Evolutionary conservation across 2,797 vertebrate genomes (phyloP).

Genomic region (Brachymystax lenok): DNA sequence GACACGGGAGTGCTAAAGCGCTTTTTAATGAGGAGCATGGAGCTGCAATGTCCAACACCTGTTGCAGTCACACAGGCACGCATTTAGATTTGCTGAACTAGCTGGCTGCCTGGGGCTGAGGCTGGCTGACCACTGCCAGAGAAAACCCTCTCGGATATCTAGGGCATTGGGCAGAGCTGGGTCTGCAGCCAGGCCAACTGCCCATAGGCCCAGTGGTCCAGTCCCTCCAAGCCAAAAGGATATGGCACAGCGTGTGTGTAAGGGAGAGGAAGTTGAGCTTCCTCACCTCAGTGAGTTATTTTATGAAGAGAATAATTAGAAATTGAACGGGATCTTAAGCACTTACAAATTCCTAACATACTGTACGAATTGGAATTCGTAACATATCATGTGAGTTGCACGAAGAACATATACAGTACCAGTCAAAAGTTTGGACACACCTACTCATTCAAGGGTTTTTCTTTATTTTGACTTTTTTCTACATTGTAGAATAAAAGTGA

Average conservation of each 20-base stretch:
- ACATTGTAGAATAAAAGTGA: too few species aligned
- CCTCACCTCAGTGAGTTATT: too few species aligned
- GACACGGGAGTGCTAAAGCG: not conserved
- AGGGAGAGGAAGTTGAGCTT: not conserved
- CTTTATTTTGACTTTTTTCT: too few species aligned
- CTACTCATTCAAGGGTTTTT: too few species aligned
- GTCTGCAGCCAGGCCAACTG: not conserved
- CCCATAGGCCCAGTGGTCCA: not conserved
- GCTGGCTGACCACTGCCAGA: slow-evolving; percentile 1
- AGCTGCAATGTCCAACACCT: slow-evolving; percentile 26
- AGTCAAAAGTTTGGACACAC: too few species aligned
- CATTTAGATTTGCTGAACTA: slow-evolving; percentile 14
- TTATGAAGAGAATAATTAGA: too few species aligned
- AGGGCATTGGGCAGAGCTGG: not conserved
- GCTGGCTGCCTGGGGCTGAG: not conserved
- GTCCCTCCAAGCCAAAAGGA: not conserved
- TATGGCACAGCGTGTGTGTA: not conserved
- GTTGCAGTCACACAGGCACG: slow-evolving; percentile 11
- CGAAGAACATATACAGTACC: too few species aligned
- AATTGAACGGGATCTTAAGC: too few species aligned
- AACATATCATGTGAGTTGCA: too few species aligned
- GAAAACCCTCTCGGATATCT: not conserved
- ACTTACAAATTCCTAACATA: too few species aligned
- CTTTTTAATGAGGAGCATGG: slow-evolving; percentile 14
- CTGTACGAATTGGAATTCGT: too few species aligned